Evolutionary conservation across 2,888 invertebrate genomes (phyloP).

Genomic region (Tipula unca): DNA sequence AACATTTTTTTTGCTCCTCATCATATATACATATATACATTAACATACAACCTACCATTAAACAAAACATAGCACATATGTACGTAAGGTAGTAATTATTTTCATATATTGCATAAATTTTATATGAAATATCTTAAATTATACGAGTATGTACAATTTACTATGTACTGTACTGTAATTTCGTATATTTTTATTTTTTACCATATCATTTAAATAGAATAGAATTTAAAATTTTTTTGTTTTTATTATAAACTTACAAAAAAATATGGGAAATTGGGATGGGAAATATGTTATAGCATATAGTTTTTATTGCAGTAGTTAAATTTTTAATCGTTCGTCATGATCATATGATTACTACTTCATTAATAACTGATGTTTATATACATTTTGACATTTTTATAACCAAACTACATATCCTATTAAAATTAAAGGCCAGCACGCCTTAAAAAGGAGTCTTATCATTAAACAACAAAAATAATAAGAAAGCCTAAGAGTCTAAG

Average conservation of each 20-base stretch:
- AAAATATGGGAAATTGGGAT: background rate
- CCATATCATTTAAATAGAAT: background rate
- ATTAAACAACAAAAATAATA: too few species aligned
- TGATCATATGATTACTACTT: too few species aligned
- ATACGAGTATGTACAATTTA: background rate
- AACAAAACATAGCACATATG: background rate
- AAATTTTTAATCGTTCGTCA: too few species aligned
- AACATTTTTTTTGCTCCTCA: background rate
- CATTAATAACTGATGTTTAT: too few species aligned
- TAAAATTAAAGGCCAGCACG: too few species aligned
- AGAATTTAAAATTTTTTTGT: too few species aligned
- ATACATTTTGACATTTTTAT: too few species aligned
- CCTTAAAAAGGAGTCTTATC: too few species aligned
- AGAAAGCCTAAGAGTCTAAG: too few species aligned
- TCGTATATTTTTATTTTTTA: background rate
- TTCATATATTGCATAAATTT: background rate
- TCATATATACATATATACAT: too few species aligned
- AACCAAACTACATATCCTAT: too few species aligned
- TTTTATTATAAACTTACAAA: background rate
- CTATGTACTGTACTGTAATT: background rate
- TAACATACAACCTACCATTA: background rate
- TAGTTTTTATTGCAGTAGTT: background rate
- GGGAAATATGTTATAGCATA: background rate
- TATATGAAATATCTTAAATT: background rate
- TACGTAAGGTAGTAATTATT: background rate